Percentiles rank a stretch among this genome's conserved stretches.
These are phyloP conservation scores for Antheraea mylitta DNA, from an alignment of 1,140 invertebrate species.

Conservation along the genomic window DNA sequence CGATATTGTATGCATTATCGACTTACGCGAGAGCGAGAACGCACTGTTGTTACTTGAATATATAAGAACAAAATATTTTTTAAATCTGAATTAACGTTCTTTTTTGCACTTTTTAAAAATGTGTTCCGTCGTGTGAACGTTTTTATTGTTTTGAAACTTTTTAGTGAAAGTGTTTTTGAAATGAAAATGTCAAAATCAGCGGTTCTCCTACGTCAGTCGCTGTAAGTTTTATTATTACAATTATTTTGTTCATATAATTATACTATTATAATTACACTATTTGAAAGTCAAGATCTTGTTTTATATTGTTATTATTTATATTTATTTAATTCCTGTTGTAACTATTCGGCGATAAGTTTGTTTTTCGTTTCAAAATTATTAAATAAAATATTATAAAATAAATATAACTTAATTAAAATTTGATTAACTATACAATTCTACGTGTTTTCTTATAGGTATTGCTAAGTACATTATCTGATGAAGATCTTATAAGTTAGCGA, in stretches of 20 bases:
- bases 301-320: too few relatives aligned
- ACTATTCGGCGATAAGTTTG: too few relatives aligned
- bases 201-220: conserved; percentile 35
- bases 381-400: too few relatives aligned
- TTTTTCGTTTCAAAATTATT: too few relatives aligned
- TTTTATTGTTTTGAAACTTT: conserved; percentile 7
- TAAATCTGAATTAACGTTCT: neutral
- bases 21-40: conserved; percentile 18
- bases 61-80: neutral
- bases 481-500: too few relatives aligned
- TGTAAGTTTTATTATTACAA: conserved; percentile 37
- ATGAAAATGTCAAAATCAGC: conserved; percentile 37
- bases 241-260: conserved; percentile 10
- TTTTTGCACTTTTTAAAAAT: conserved; percentile 10
- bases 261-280: neutral
- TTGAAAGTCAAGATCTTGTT: neutral
- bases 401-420: too few relatives aligned
- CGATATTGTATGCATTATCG: conserved; percentile 27
- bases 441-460: too few relatives aligned
- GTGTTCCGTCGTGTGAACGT: conserved; percentile 1
- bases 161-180: conserved; percentile 14
- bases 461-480: too few relatives aligned
- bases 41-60: conserved; percentile 17
- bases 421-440: too few relatives aligned
- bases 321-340: too few relatives aligned